These are phyloP conservation scores for Harpagus bidentatus DNA, from an alignment of 2,113 vertebrate species.

Conservation along the genomic window DNA sequence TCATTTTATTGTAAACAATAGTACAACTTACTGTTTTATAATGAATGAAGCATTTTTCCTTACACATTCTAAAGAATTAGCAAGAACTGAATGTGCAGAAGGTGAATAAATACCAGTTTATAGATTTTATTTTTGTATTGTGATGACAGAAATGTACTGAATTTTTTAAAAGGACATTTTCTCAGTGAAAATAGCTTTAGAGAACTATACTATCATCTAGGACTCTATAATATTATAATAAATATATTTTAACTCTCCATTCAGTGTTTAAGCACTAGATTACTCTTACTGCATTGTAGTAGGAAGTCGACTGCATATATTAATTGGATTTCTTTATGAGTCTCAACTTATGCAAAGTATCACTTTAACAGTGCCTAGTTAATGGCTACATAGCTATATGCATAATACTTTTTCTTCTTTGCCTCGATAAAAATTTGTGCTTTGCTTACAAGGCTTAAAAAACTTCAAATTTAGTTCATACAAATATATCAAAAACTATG, in stretches of 20 bases:
- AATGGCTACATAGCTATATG: neutral
- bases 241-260: neutral
- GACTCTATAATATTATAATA: neutral
- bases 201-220: neutral
- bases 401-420: neutral
- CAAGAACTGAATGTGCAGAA: neutral
- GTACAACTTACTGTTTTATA: neutral
- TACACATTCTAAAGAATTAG: neutral
- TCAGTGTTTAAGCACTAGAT: neutral
- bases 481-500: neutral
- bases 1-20: neutral
- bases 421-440: neutral
- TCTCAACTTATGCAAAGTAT: neutral
- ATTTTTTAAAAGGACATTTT: neutral
- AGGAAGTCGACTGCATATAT: neutral
- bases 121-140: neutral
- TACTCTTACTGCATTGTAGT: neutral
- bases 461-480: neutral
- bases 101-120: neutral
- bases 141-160: neutral
- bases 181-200: neutral
- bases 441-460: neutral
- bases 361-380: neutral
- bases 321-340: neutral
- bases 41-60: neutral